Evolutionary conservation across 2,888 invertebrate genomes (phyloP).

Genomic region (Callimorpha dominula): DNA sequence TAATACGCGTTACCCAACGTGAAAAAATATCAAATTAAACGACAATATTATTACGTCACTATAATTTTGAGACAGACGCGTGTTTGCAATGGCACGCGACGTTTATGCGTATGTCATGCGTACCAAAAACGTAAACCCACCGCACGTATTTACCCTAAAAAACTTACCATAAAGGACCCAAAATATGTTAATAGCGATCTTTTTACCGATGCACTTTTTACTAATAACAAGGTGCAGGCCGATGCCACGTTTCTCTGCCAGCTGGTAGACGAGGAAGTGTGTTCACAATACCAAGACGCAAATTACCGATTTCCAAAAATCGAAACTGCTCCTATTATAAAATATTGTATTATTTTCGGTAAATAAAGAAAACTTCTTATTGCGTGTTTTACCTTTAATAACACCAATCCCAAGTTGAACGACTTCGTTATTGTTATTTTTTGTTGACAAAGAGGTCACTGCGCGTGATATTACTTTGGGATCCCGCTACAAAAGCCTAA

Average conservation of each 20-base stretch:
- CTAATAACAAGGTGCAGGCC: conserved; percentile 74
- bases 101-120: conserved; percentile 60
- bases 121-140: conserved; percentile 35
- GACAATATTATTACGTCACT: conserved; percentile 32
- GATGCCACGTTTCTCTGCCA: conserved; percentile 76
- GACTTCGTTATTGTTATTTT: conserved; percentile 72
- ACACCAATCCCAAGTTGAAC: conserved; percentile 68
- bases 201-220: conserved; percentile 73
- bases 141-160: conserved; percentile 55
- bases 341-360: conserved; percentile 44
- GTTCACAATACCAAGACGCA: conserved; percentile 64
- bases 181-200: conserved; percentile 71
- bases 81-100: conserved; percentile 60
- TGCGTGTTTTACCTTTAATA: conserved; percentile 59
- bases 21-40: conserved; percentile 9
- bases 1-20: conserved; percentile 11
- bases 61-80: conserved; percentile 20
- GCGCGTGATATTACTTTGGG: conserved; percentile 58
- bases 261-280: conserved; percentile 79
- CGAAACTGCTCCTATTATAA: conserved; percentile 60
- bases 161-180: conserved; percentile 67
- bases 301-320: conserved; percentile 77
- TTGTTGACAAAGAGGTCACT: conserved; percentile 59
- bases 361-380: conserved; percentile 53
- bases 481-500: conserved; percentile 57